A percentile compares a stretch with the other conserved stretches of the same genome.
Evolutionary conservation across 2,888 invertebrate genomes (phyloP).

Genomic region (Erpobdella octoculata): DNA sequence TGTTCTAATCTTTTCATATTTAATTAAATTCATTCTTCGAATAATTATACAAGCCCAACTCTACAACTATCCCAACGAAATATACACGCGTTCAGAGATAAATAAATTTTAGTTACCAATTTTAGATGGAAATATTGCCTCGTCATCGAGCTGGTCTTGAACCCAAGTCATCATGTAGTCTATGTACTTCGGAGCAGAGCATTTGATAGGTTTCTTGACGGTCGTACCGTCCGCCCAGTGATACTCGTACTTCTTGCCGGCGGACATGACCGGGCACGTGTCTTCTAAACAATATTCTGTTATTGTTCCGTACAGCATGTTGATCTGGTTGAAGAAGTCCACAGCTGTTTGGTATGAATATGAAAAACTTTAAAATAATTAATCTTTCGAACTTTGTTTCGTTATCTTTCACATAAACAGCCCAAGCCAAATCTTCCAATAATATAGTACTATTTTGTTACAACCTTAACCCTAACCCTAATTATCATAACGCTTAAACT

Average conservation of each 20-base stretch:
- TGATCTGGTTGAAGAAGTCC: conserved; percentile 99
- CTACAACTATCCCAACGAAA: too few species aligned
- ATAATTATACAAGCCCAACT: too few species aligned
- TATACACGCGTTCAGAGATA: too few species aligned
- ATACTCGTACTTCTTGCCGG: conserved; percentile 97
- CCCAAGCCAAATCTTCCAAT: too few species aligned
- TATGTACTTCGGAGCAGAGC: conserved; percentile 96
- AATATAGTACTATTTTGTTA: too few species aligned
- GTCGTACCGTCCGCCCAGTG: conserved; percentile 99
- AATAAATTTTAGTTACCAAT: conserved; percentile 61
- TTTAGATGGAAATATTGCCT: conserved; percentile 93
- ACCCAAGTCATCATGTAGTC: conserved; percentile 99
- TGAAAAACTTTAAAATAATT: not conserved
- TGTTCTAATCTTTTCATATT: too few species aligned
- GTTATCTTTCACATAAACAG: too few species aligned
- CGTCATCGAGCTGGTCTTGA: conserved; percentile 97
- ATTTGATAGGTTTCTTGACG: conserved; percentile 93
- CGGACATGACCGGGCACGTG: conserved; percentile 94
- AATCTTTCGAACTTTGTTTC: not conserved
- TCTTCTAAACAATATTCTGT: conserved; percentile 99
- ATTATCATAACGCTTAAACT: too few species aligned
- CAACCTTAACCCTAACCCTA: too few species aligned
- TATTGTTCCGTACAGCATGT: conserved; percentile 97
- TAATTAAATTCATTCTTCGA: too few species aligned
- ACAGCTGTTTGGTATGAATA: conserved; percentile 80